Evolutionary conservation across 2,888 invertebrate species (phyloP).

Genomic region (Resseliella maxima): DNA sequence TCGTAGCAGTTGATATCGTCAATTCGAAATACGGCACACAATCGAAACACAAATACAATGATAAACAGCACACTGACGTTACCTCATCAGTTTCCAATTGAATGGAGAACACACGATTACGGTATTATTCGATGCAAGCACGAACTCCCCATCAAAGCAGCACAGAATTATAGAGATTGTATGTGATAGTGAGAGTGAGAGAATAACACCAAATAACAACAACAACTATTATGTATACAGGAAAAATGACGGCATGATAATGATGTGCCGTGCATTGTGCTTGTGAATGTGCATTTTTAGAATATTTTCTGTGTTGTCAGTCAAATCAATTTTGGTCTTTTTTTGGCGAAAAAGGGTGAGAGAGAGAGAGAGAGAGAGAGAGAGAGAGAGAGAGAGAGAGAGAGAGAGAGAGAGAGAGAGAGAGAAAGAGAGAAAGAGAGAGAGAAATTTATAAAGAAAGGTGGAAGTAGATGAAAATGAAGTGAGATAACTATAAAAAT

Average conservation of each 20-base stretch:
- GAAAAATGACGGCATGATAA: not conserved
- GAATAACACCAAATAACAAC: not conserved
- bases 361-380: too few relatives aligned
- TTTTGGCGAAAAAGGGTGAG: too few relatives aligned
- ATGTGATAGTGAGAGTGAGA: not conserved
- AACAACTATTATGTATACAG: not conserved
- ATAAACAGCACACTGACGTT: not conserved
- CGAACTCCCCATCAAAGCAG: too few relatives aligned
- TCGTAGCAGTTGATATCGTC: too few relatives aligned
- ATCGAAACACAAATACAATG: not conserved
- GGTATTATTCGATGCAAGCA: not conserved
- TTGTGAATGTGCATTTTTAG: not conserved
- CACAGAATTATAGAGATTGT: too few relatives aligned
- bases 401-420: too few relatives aligned
- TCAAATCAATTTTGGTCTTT: not conserved
- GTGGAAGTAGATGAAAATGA: too few relatives aligned
- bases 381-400: too few relatives aligned
- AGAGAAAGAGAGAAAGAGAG: too few relatives aligned
- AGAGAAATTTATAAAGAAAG: too few relatives aligned
- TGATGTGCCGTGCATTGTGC: not conserved
- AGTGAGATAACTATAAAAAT: too few relatives aligned
- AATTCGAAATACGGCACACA: not conserved
- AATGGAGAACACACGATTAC: slow-evolving; percentile 38
- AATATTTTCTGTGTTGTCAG: not conserved
- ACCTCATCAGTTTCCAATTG: slow-evolving; percentile 18